A percentile compares a stretch with the other conserved stretches of the same genome.
phyloP scores from a whole-genome alignment of 2,888 invertebrate species.

The Lasioglossum figueresi region DNA sequence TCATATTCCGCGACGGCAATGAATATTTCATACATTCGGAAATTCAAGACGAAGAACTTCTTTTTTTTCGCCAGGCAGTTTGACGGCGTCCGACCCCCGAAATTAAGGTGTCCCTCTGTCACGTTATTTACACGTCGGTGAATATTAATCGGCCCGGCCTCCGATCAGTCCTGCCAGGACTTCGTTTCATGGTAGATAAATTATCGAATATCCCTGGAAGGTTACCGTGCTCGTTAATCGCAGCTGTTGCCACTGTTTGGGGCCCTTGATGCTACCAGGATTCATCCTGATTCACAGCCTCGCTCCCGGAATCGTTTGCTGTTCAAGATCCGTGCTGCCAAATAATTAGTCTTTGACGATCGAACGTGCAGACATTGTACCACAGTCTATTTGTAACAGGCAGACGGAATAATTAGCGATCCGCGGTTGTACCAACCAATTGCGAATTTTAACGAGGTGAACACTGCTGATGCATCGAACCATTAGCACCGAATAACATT shows the following conservation, averaged over 20 bases:
- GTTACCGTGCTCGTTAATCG: constrained; percentile 35
- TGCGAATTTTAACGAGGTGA: background rate
- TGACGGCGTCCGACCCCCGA: background rate
- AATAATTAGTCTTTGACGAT: background rate
- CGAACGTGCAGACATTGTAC: background rate
- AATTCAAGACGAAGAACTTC: constrained; percentile 23
- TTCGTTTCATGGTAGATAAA: constrained; percentile 37
- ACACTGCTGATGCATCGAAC: background rate
- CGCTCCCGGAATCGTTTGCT: background rate
- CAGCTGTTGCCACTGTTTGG: constrained; percentile 51
- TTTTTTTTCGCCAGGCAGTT: background rate
- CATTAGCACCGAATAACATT: background rate
- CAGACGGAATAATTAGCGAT: background rate
- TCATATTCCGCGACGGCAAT: constrained; percentile 46
- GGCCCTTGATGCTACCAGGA: background rate
- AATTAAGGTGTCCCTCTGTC: constrained; percentile 46
- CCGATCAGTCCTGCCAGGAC: background rate
- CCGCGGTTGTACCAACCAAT: background rate
- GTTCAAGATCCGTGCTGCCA: background rate
- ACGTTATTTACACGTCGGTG: constrained; percentile 41
- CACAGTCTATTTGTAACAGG: background rate
- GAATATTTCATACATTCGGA: constrained; percentile 61
- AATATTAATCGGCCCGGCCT: constrained; percentile 26
- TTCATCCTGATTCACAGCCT: constrained; percentile 27
- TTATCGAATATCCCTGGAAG: constrained; percentile 39